Base-by-base conservation (phyloP, 2,113 vertebrate genomes). In the Thermophis baileyi region DNA sequence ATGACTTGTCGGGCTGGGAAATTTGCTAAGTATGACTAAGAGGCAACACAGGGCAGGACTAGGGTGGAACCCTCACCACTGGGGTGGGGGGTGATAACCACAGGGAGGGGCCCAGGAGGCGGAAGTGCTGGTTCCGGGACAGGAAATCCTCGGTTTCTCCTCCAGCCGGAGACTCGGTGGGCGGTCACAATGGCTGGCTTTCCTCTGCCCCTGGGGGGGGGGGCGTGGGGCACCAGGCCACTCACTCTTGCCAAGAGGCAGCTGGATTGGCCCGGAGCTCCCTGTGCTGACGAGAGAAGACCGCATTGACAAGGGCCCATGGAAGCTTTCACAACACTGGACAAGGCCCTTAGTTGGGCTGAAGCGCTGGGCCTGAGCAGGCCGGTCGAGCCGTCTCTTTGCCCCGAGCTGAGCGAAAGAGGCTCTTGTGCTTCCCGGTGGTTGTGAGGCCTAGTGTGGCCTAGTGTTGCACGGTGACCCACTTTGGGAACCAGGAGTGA, bases 131-230 rank as follows among this genome's bases (percentile, higher is more conserved):
- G 90, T 94, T 96, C 96, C 24, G 0, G 95, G 95, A 93, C 96
- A 96, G 97, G 97, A 97, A 96, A 97, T 96, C 96, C 97, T 96
- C 91, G 92, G 94, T 95, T 96, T 97, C 96, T 97, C 94, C 95
- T 95, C 57, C 94, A 85, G 94, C 94, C 0, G 25, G 25, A 91
- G 94, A 87, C 96, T 1, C 97, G 93, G 94, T 91, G 89, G 96
- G 96, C 92, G 94, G 96, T 93, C 96, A 97, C 97, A 97, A 96
- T 96, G 95, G 90, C 54, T 24, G 6, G 88, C 50, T 96, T 96
- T 94, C 96, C 57, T 95, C 55, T 0, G 0, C 74, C 22, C 1
- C 0, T 93, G 93, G 95, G 89, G n/a, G 88, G 88, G 93, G 47
- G 18, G 0, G 8, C 92, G 40, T 30, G 0, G 0, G 44, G 11